Evolutionary conservation across 2,888 invertebrate species (phyloP), one percentile per base, ranked within the genome.

Genomic region (Eilema caniola): DNA sequence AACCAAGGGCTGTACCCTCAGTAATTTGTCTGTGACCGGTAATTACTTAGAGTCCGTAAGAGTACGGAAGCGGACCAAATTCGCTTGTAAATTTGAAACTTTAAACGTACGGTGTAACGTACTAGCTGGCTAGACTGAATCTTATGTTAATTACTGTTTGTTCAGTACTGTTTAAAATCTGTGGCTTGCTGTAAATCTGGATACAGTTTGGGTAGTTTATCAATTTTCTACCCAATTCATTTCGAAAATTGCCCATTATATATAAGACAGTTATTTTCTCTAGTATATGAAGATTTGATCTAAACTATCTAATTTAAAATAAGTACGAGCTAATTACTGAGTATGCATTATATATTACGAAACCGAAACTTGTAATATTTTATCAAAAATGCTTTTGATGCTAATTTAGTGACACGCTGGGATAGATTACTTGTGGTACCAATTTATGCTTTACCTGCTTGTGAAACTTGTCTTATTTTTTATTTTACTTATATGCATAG

Each of bases 11-110:
- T 10, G 62, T 61, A 76, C 73, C 73, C 83, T 69, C 82, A 73
- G 79, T 85, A 82, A 85, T 84, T 84, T 79, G 76, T 72, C 66
- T 70, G 73, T 77, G 83, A 79, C 85, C 81, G 67, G 85, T 81
- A 82, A 82, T 83, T 83, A 84, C 77, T 78, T 78, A 75, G 70
- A 70, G 67, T 68, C 72, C 69, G 71, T 81, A 81, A 81, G 79
- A 82, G 82, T 76, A 74, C 74, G 74, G 72, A 72, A 79, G 70
- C 56, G 66, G 71, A 79, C 75, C 7, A 69, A 72, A 69, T 70
- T 66, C 62, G 65, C 75, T 75, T 76, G 76, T 79, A 81, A 83
- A 82, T 83, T 82, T 66, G 80, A 83, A 83, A 82, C 80, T 80
- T 83, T 79, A 83, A 82, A 72, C 73, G 66, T 68, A 65, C 60